Evolutionary conservation across 2,888 invertebrate genomes (phyloP).

Genomic region (Tenthredo mesomela): DNA sequence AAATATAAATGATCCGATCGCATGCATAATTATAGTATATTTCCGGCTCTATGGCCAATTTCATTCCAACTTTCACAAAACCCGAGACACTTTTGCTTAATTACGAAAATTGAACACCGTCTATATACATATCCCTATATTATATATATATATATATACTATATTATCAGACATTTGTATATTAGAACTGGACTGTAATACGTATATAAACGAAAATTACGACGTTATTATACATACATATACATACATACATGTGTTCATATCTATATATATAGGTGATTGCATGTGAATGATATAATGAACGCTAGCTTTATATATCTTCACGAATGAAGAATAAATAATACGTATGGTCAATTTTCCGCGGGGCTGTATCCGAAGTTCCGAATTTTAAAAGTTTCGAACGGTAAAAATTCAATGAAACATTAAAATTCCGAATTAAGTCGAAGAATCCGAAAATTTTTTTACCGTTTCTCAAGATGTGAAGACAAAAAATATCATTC

Average conservation of each 20-base stretch:
- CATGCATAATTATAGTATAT: slow-evolving; percentile 54
- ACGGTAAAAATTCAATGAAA: too few species aligned
- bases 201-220: not conserved
- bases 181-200: not conserved
- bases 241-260: not conserved
- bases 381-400: too few species aligned
- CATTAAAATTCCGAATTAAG: too few species aligned
- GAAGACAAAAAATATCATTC: too few species aligned
- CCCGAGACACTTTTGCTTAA: slow-evolving; percentile 16
- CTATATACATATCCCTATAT: not conserved
- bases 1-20: slow-evolving; percentile 53
- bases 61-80: slow-evolving; percentile 9
- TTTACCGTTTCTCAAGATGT: too few species aligned
- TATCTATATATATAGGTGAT: not conserved
- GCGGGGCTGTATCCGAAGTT: too few species aligned
- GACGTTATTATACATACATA: not conserved
- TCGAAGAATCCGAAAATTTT: too few species aligned
- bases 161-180: not conserved
- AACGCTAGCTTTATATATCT: not conserved
- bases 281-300: not conserved
- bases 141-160: not conserved
- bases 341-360: too few species aligned
- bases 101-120: slow-evolving; percentile 20
- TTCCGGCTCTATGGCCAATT: slow-evolving; percentile 33
- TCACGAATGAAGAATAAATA: too few species aligned